phyloP scores from a whole-genome alignment of 1,140 invertebrate species.

The Babylonia areolata region DNA sequence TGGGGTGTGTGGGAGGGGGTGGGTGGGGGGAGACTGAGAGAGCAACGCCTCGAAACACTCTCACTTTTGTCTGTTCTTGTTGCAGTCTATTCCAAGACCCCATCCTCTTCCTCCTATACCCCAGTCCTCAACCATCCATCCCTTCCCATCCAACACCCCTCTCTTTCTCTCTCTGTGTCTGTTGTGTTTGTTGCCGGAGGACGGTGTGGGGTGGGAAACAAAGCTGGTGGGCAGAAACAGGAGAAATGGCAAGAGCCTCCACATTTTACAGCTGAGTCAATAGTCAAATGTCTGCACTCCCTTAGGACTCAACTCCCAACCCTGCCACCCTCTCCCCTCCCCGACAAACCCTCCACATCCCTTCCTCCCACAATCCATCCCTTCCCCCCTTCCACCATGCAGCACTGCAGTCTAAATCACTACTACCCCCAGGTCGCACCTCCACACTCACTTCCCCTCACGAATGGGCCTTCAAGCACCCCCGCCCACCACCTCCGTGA shows the following conservation, averaged over 20 bases:
- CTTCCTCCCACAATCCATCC: background rate
- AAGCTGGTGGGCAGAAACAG: background rate
- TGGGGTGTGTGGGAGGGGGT: no score
- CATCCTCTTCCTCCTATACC: background rate
- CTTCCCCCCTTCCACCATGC: background rate
- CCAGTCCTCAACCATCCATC: background rate
- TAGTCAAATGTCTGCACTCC: background rate
- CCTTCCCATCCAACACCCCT: background rate
- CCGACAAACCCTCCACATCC: background rate
- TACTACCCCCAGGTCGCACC: no score
- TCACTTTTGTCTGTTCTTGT: no score
- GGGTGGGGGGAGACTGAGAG: no score
- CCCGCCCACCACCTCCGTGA: background rate
- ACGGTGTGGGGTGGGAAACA: background rate
- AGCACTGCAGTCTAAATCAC: no score
- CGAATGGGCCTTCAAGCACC: no score
- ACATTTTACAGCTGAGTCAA: conserved; percentile 19
- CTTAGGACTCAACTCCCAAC: background rate
- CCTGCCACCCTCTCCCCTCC: background rate
- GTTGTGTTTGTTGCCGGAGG: background rate
- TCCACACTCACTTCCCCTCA: no score
- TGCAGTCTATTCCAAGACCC: no score
- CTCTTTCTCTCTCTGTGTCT: background rate
- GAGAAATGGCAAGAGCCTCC: conserved; percentile 6
- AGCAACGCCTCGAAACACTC: no score